A percentile compares a stretch with the other conserved stretches of the same genome.
These are phyloP conservation scores for Chelonus formosanus DNA, from an alignment of 2,888 invertebrate genomes.

Conservation along the genomic window DNA sequence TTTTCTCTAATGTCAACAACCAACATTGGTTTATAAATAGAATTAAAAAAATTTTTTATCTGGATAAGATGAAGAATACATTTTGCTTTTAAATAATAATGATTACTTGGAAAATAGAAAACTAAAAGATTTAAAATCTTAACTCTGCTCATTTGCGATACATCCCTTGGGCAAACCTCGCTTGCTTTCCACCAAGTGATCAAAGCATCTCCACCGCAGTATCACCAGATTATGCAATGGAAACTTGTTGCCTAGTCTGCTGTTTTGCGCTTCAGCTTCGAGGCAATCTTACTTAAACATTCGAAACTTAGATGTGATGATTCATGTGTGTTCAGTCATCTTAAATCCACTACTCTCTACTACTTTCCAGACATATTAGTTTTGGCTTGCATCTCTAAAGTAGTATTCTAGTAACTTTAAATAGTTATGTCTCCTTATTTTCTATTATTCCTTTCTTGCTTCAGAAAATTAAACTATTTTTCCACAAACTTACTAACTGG, in stretches of 20 bases:
- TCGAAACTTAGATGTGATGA: conserved; percentile 12
- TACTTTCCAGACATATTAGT: no score
- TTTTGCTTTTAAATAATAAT: no score
- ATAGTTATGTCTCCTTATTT: no score
- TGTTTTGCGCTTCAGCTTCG: conserved; percentile 32
- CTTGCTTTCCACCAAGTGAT: conserved; percentile 14
- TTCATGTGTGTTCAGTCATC: conserved; percentile 6
- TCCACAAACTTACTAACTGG: no score
- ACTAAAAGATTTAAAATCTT: conserved; percentile 3
- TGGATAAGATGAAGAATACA: no score
- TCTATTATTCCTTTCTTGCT: no score
- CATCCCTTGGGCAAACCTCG: conserved; percentile 9
- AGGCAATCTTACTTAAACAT: conserved; percentile 21
- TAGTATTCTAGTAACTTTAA: no score
- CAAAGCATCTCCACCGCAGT: conserved; percentile 23
- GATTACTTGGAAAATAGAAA: not conserved
- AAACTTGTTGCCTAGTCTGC: conserved; percentile 39
- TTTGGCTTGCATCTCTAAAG: no score
- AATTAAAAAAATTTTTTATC: no score
- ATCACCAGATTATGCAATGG: conserved; percentile 22
- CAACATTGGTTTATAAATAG: no score
- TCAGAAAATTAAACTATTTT: no score
- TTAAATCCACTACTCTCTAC: not conserved
- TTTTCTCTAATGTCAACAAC: no score
- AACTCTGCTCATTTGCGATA: conserved; percentile 8